Evolutionary conservation across 1,140 invertebrate genomes (phyloP).

Genomic region (Lepidotrigona ventralis): DNA sequence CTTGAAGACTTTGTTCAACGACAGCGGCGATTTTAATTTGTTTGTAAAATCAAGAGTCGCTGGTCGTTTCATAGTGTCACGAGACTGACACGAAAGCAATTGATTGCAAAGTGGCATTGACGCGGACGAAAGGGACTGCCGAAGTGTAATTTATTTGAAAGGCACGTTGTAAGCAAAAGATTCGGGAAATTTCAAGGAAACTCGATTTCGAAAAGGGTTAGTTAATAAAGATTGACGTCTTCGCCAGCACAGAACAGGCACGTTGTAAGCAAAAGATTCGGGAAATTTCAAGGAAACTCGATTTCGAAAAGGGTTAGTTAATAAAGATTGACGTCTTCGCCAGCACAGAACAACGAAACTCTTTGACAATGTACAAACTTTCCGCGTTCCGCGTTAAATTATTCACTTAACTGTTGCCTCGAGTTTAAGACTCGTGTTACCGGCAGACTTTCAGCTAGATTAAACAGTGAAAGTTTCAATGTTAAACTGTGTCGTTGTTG

Average conservation of each 20-base stretch:
- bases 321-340: background rate
- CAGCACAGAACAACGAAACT: background rate
- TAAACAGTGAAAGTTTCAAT: conserved; percentile 20
- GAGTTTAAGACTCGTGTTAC: conserved; percentile 9
- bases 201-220: background rate
- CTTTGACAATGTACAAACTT: background rate
- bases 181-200: background rate
- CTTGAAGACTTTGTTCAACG: too few relatives aligned
- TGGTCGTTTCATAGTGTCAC: too few relatives aligned
- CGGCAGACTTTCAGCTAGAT: conserved; percentile 14
- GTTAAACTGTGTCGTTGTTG: conserved; percentile 16
- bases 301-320: background rate
- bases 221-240: background rate
- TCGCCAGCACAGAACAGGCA: background rate
- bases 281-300: background rate
- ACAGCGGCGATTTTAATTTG: too few relatives aligned
- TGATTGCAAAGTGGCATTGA: too few relatives aligned
- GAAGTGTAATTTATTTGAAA: too few relatives aligned
- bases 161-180: too few relatives aligned
- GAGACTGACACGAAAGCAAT: too few relatives aligned
- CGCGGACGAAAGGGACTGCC: too few relatives aligned
- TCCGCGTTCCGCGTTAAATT: background rate
- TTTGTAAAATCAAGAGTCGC: too few relatives aligned
- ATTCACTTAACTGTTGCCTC: conserved; percentile 6
- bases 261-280: background rate